A percentile compares a stretch with the other conserved stretches of the same genome.
Conservation (phyloP, 2,113 vertebrate genomes). For the Thunnus thynnus region DNA sequence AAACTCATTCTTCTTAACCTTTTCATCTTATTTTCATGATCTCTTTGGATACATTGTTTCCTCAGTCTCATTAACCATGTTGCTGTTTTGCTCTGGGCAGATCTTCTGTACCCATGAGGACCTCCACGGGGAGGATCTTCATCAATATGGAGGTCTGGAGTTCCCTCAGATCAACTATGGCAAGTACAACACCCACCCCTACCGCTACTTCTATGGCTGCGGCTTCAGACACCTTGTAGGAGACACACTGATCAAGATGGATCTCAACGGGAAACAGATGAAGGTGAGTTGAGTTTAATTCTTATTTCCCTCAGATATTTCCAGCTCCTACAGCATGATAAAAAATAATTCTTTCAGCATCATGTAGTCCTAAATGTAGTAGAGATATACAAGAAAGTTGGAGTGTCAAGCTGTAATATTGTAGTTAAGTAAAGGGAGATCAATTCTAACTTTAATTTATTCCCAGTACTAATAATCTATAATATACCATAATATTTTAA, state of each 20-base stretch:
- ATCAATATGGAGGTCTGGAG: conserved; percentile 88
- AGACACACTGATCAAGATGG: conserved; percentile 91
- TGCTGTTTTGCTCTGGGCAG: conserved; percentile 70
- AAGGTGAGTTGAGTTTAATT: conserved; percentile 77
- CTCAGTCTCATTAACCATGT: not conserved
- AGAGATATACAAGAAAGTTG: no score
- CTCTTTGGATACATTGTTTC: not conserved
- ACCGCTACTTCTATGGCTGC: conserved; percentile 91
- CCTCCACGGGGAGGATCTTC: conserved; percentile 86
- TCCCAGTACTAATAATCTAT: not conserved
- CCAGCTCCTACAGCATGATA: no score
- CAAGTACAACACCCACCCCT: conserved; percentile 84
- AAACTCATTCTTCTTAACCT: no score
- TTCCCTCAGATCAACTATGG: conserved; percentile 93
- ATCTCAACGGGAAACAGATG: conserved; percentile 86
- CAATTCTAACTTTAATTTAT: not conserved
- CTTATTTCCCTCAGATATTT: not conserved
- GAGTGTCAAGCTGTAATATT: no score
- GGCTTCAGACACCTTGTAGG: conserved; percentile 90
- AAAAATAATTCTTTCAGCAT: not conserved
- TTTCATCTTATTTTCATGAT: no score
- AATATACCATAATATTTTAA: not conserved
- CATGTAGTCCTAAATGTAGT: no score
- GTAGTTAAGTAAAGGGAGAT: no score
- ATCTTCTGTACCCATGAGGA: conserved; percentile 90